Conservation (phyloP, 1,140 invertebrate genomes). For the Drosophila truncata region DNA sequence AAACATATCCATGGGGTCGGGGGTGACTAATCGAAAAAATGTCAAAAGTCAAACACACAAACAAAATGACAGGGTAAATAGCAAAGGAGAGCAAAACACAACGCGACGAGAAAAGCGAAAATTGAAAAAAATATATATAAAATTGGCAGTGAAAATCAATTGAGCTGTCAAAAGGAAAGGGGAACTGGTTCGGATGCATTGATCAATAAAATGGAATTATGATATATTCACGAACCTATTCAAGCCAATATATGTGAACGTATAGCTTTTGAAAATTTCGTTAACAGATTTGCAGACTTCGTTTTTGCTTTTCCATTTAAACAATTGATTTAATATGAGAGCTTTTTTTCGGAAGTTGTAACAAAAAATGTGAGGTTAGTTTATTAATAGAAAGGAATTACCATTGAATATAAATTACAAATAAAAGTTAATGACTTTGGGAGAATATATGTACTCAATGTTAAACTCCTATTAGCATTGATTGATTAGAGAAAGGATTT, state of each 20-base stretch:
- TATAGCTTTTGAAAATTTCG: background rate
- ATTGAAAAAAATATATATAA: constrained; percentile 20
- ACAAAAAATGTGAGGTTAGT: background rate
- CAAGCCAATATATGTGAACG: background rate
- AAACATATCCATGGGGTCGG: constrained; percentile 50
- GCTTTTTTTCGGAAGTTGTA: background rate
- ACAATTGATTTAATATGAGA: background rate
- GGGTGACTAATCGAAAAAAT: constrained; percentile 60
- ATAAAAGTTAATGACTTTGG: fast-evolving
- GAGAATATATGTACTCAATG: background rate
- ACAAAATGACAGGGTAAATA: constrained; percentile 69
- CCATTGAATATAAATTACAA: background rate
- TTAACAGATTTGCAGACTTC: background rate
- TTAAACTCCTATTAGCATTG: background rate
- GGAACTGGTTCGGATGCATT: constrained; percentile 13
- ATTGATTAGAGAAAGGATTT: too few relatives aligned
- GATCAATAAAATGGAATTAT: constrained; percentile 46
- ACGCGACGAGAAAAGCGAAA: constrained; percentile 33
- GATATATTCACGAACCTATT: constrained; percentile 16
- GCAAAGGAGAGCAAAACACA: constrained; percentile 31
- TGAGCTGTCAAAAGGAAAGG: constrained; percentile 17
- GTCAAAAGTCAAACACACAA: constrained; percentile 73
- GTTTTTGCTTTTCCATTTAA: background rate
- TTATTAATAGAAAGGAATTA: background rate
- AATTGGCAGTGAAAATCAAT: constrained; percentile 43